A percentile compares a stretch with the other conserved stretches of the same genome.
These are phyloP conservation scores for Dermatemys mawii DNA, from an alignment of 2,113 vertebrate genomes.

Conservation along the genomic window DNA sequence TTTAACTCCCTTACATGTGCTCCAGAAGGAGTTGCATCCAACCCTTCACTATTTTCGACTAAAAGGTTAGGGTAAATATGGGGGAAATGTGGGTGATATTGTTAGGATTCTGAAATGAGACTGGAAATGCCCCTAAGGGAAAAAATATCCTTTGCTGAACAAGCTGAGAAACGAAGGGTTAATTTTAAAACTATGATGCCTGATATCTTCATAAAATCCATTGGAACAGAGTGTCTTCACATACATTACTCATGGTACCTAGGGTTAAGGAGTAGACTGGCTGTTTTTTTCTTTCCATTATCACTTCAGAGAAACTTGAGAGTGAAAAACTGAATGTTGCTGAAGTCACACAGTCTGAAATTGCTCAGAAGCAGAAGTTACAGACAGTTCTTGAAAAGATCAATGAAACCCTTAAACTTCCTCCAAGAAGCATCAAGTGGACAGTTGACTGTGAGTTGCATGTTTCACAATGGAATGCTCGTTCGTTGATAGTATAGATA, in stretches of 20 bases:
- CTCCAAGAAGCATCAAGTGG: slow-evolving; percentile 89
- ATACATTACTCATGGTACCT: not conserved
- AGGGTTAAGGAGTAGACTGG: not conserved
- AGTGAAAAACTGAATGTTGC: slow-evolving; percentile 90
- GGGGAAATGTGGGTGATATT: not conserved
- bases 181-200: not conserved
- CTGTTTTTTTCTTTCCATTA: slow-evolving; percentile 22
- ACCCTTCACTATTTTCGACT: not conserved
- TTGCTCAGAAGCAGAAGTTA: slow-evolving; percentile 91
- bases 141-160: not conserved
- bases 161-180: not conserved
- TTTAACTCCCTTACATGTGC: not conserved
- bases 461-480: not conserved
- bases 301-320: slow-evolving; percentile 86
- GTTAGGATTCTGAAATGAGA: not conserved
- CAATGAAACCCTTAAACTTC: slow-evolving; percentile 89
- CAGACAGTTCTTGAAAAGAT: slow-evolving; percentile 92
- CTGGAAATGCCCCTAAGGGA: not conserved
- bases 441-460: slow-evolving; percentile 87
- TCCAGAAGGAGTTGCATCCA: not conserved
- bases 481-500: not conserved
- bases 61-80: not conserved
- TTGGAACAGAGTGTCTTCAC: not conserved
- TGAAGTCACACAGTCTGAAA: slow-evolving; percentile 92
- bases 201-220: not conserved